These are phyloP conservation scores for Melanogrammus aeglefinus DNA, from an alignment of 2,797 vertebrate species.

Conservation along the genomic window DNA sequence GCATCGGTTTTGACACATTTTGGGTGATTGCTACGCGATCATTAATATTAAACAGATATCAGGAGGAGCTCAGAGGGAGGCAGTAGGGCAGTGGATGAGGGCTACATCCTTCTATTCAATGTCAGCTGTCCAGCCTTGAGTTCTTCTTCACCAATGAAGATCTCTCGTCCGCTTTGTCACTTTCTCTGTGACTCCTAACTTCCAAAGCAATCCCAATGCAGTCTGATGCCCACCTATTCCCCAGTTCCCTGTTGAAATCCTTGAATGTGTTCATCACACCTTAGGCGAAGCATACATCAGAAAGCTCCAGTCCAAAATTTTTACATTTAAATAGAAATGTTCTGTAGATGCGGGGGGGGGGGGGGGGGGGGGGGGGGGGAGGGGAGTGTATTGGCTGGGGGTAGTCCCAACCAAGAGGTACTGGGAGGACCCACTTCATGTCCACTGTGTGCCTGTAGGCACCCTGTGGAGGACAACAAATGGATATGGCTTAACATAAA, in stretches of 20 bases:
- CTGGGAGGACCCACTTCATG: no score
- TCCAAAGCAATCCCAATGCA: not conserved
- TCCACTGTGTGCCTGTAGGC: no score
- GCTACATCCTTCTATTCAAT: not conserved
- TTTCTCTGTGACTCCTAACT: not conserved
- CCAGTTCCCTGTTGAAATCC: not conserved
- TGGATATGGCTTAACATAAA: not conserved
- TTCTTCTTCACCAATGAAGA: not conserved
- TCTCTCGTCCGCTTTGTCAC: not conserved
- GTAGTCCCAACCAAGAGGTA: no score
- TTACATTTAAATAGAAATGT: no score
- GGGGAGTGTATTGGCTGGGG: no score
- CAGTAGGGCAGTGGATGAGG: constrained; percentile 19
- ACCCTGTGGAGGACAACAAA: not conserved
- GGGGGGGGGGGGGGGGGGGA: no score
- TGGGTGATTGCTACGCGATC: constrained; percentile 53
- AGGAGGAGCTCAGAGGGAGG: constrained; percentile 21
- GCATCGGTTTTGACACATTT: constrained; percentile 61
- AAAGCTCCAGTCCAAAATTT: not conserved
- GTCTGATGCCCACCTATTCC: not conserved
- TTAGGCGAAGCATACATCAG: not conserved
- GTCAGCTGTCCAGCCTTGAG: not conserved
- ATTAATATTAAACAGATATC: constrained; percentile 66
- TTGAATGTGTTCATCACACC: not conserved
- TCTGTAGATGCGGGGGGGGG: no score